Evolutionary conservation across 2,888 invertebrate species (phyloP), one percentile per base, ranked within the genome.

Genomic region (Epirrhoe tristata): DNA sequence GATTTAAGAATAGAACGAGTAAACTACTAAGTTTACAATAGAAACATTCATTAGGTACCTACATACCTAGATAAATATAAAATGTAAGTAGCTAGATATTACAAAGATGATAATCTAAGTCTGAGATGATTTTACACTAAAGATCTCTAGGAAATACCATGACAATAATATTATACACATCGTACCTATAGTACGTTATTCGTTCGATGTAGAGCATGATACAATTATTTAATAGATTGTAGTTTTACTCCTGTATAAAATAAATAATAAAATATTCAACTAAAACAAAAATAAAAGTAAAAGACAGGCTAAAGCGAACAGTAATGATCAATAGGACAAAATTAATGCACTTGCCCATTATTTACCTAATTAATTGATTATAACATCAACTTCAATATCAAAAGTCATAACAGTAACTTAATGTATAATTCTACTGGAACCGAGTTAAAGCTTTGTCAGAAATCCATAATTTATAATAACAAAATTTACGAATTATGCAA

Each of bases 261-360:
- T 93, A 93, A 93, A 93, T 93, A 93, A 93, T 93, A 93, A 92
- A 93, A 93, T 92, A 93, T 93, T 87, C 68, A 93, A 92, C 87
- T 91, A 91, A 93, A 93, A 93, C 93, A 93, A 93, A 89, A 90
- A 89, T 85, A 86, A 87, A 89, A 86, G 84, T 87, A 90, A 87
- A 86, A 90, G 89, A 87, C 81, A 88, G 90, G 90, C 89, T 88
- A 83, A 90, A 92, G 93, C 91, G 84, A 91, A 91, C 85, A 90
- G 89, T 87, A 88, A 90, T 88, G 90, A 89, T 90, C 87, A 90
- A 89, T 87, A 89, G 91, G 92, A 91, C 91, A 92, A 88, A 85
- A 89, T 88, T 93, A 93, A 92, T 93, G 93, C 93, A 93, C 93
- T 90, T 88, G 91, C 93, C 93, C 93, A 91, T 89, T 87, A 67